phyloP scores from a whole-genome alignment of 2,888 invertebrate genomes.

The Pristionchus japonicus region DNA sequence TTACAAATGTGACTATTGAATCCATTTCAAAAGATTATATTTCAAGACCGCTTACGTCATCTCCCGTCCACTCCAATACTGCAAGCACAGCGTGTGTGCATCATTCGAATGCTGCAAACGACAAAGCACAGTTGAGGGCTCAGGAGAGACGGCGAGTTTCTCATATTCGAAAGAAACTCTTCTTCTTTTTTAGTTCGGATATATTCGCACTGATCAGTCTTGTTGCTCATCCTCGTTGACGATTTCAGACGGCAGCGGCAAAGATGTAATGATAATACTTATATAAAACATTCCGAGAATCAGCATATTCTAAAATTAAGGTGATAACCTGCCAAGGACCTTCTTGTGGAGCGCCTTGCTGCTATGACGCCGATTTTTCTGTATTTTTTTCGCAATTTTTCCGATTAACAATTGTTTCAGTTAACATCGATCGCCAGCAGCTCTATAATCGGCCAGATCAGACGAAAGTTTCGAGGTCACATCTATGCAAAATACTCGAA shows the following conservation, averaged over 20 bases:
- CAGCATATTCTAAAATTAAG: too few species aligned
- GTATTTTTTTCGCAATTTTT: not conserved
- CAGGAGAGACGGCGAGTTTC: not conserved
- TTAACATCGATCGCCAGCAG: not conserved
- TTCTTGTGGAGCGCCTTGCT: not conserved
- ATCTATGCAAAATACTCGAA: not conserved
- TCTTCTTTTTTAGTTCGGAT: not conserved
- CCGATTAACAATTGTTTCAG: not conserved
- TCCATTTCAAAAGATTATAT: not conserved
- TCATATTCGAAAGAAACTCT: not conserved
- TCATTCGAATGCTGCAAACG: not conserved
- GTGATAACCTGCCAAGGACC: not conserved
- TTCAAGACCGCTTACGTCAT: not conserved
- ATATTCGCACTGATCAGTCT: not conserved
- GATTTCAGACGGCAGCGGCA: not conserved
- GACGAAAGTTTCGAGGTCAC: not conserved
- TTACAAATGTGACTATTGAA: too few species aligned
- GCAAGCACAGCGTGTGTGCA: not conserved
- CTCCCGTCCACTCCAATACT: not conserved
- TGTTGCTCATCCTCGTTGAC: not conserved
- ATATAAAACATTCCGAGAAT: too few species aligned
- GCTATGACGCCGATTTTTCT: not conserved
- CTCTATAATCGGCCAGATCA: not conserved
- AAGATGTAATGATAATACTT: too few species aligned
- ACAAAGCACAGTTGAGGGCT: not conserved